Evolutionary conservation across 2,797 vertebrate species (phyloP).

Genomic region (Falco cherrug): DNA sequence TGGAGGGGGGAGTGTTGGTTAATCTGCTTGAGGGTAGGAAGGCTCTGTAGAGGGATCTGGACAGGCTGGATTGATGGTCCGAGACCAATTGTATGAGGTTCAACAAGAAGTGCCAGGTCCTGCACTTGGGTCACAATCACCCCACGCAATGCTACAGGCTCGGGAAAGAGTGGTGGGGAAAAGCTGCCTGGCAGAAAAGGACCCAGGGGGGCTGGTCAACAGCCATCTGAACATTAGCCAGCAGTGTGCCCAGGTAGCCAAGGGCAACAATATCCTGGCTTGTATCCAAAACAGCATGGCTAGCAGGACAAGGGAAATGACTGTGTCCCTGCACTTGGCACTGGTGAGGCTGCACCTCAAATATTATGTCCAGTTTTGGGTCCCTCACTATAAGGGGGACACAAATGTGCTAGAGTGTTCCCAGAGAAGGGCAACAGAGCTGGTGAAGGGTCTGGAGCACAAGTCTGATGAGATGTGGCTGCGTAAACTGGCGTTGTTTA

Average conservation of each 20-base stretch:
- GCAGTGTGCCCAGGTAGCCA: neutral
- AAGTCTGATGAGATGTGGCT: neutral
- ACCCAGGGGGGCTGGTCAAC: fast-evolving
- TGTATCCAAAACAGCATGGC: neutral
- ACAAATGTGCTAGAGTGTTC: neutral
- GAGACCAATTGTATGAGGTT: neutral
- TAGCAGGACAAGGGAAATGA: fast-evolving
- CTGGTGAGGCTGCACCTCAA: neutral
- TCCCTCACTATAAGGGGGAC: too few species aligned
- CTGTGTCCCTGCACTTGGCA: too few species aligned
- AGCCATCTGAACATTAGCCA: neutral
- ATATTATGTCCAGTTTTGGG: neutral
- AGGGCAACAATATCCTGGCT: neutral
- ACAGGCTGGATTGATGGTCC: neutral
- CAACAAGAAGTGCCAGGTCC: fast-evolving
- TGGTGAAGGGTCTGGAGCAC: neutral
- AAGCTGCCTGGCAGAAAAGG: neutral
- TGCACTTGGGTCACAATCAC: neutral
- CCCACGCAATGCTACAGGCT: fast-evolving
- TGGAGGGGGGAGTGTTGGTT: neutral
- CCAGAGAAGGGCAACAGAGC: neutral
- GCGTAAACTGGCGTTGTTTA: neutral
- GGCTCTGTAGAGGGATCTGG: neutral
- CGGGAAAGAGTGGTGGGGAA: neutral
- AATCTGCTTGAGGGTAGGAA: neutral